Evolutionary conservation across 2,797 vertebrate genomes (phyloP).

Genomic region (Amblyraja radiata): DNA sequence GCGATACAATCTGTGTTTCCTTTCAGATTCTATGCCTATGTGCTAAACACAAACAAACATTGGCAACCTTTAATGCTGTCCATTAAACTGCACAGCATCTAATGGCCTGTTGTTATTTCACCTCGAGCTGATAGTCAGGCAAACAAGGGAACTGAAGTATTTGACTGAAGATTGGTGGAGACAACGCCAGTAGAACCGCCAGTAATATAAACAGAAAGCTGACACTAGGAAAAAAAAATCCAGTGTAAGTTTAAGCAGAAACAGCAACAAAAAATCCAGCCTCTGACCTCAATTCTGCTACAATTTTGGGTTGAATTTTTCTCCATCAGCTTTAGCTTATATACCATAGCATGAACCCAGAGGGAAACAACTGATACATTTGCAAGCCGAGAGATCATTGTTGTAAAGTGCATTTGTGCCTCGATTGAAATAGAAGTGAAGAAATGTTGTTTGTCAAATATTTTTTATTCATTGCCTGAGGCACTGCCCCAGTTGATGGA

Average conservation of each 20-base stretch:
- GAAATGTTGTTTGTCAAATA: not conserved
- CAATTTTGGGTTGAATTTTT: not conserved
- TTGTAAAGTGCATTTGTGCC: not conserved
- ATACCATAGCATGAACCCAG: not conserved
- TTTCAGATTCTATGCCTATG: not conserved
- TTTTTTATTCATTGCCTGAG: not conserved
- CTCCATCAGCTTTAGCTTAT: not conserved
- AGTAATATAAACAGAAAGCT: not conserved
- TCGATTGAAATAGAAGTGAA: not conserved
- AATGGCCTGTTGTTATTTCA: constrained; percentile 9
- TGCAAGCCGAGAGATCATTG: not conserved
- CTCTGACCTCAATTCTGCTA: not conserved
- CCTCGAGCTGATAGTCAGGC: not conserved
- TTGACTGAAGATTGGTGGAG: not conserved
- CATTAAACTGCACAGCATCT: not conserved
- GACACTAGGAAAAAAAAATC: too few relatives aligned
- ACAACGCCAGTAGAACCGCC: not conserved
- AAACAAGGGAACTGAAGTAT: not conserved
- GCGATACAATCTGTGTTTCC: constrained; percentile 1
- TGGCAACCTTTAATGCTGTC: not conserved
- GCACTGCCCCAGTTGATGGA: too few relatives aligned
- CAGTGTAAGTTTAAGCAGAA: not conserved
- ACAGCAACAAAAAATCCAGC: not conserved
- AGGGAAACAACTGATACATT: not conserved
- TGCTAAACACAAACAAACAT: constrained; percentile 15